These are phyloP conservation scores for Drosophila cognata DNA, from an alignment of 2,888 invertebrate species.

Conservation along the genomic window DNA sequence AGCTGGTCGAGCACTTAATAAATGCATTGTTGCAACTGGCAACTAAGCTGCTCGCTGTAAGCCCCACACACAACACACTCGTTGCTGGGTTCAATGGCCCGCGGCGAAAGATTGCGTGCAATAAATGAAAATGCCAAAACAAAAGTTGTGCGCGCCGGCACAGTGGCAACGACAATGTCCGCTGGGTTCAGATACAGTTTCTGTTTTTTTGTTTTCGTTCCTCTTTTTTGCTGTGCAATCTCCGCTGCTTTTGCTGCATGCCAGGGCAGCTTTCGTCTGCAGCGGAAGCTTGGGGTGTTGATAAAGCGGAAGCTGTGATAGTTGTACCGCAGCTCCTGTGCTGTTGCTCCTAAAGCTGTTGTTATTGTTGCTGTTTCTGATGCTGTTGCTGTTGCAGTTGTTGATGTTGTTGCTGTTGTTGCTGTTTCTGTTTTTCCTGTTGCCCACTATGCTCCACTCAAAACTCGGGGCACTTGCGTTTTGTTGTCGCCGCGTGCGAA, in stretches of 20 bases:
- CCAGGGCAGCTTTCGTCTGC: constrained; percentile 28
- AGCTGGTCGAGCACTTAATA: constrained; percentile 7
- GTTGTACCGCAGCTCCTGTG: constrained; percentile 53
- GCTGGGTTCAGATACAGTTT: constrained; percentile 46
- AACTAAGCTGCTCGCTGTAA: constrained; percentile 1
- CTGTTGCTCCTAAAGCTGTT: constrained; percentile 6
- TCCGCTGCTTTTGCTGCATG: constrained; percentile 16
- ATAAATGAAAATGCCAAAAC: constrained; percentile 66
- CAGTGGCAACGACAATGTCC: constrained; percentile 59
- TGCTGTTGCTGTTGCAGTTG: background rate
- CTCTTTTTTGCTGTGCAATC: constrained; percentile 34
- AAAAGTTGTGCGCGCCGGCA: constrained; percentile 59
- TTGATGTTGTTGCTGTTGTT: background rate
- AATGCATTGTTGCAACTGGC: constrained; percentile 7
- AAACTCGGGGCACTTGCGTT: constrained; percentile 45
- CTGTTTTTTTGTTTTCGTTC: constrained; percentile 1
- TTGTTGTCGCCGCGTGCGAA: constrained; percentile 51
- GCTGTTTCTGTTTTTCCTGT: constrained; percentile 2
- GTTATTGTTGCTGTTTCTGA: background rate
- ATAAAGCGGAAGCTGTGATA: constrained; percentile 70
- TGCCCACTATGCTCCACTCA: constrained; percentile 34
- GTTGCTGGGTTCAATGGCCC: constrained; percentile 49
- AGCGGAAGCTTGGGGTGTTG: constrained; percentile 70
- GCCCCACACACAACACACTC: background rate
- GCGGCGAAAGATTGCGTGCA: constrained; percentile 59